phyloP scores from a whole-genome alignment of 1,140 invertebrate species.

The Drosophila biarmipes region DNA sequence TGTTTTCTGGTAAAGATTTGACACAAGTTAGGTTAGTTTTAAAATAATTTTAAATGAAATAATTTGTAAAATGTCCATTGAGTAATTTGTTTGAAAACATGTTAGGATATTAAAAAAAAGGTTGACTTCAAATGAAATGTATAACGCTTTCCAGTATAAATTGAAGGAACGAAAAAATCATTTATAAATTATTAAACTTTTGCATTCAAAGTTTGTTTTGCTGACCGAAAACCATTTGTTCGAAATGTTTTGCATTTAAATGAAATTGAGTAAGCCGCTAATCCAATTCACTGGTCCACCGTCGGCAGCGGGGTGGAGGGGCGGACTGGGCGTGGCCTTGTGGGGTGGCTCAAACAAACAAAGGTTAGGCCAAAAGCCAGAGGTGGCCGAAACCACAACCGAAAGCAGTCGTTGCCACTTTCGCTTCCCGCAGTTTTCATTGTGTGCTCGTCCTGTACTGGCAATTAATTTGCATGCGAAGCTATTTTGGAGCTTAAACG shows the following conservation, averaged over 20 bases:
- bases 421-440: conserved; percentile 28
- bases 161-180: not conserved
- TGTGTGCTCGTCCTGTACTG: conserved; percentile 19
- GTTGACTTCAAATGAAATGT: not conserved
- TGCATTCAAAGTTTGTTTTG: conserved; percentile 35
- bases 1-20: no score
- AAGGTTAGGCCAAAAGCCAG: conserved; percentile 41
- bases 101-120: not conserved
- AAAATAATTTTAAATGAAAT: no score
- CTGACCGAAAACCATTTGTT: conserved; percentile 44
- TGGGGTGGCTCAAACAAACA: conserved; percentile 27
- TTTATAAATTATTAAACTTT: conserved; percentile 12
- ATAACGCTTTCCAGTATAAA: not conserved
- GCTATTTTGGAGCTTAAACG: conserved; percentile 49
- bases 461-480: conserved; percentile 72
- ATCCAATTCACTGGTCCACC: conserved; percentile 57
- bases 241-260: conserved; percentile 76
- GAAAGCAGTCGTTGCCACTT: conserved; percentile 38
- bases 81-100: no score
- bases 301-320: not conserved
- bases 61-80: no score
- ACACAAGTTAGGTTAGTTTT: no score
- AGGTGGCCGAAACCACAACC: conserved; percentile 22
- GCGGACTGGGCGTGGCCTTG: not conserved
- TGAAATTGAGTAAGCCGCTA: conserved; percentile 77